Evolutionary conservation across 2,797 vertebrate species (phyloP), one percentile per base, ranked within the genome.

Genomic region (Cynopterus sphinx): DNA sequence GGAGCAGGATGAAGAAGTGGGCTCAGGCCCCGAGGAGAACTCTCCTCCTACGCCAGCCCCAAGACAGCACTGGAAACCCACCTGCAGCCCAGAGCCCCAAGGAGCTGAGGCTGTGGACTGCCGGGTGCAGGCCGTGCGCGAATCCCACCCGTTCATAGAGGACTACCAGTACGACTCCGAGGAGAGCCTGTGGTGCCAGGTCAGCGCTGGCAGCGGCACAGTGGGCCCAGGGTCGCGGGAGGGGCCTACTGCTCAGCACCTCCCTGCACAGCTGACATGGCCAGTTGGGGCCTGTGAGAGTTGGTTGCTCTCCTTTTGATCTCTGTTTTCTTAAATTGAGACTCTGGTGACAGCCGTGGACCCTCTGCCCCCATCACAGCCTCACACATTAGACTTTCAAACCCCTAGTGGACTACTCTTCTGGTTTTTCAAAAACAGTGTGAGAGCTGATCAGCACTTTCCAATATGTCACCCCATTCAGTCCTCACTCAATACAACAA

Each of bases 151-250:
- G 0, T 98, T 98, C 2, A 98, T 99, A 8, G 98, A 99, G 97
- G 97, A 98, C 73, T 99, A 99, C 95, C 78, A 81, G 15, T 99
- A 99, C 2, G 99, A 99, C 93, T 46, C 91, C 0, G 36, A 98
- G 63, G 94, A 98, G 0, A 98, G 99, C 24, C 98, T 99, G 10
- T 99, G 99, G 99, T 99, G 99, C 98, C 98, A 99, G 99, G 99
- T 99, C 83, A 97, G 98, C 33, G 28, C 2, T 12, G 12, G 15
- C 8, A 0, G 68, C 22, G 43, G 61, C 6, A 0, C 5, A 4
- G 53, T 2, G 1, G 61, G 28, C 28, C 1, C n/a, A 16, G 41
- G 28, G 46, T 6, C 4, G 31, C 6, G 1, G 46, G 36, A 19
- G 43, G 43, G 15, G 19, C 33, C 21, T 70, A 13, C 39, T 28